These are phyloP conservation scores for Pristiophorus japonicus DNA, from an alignment of 2,113 vertebrate species.

Conservation along the genomic window DNA sequence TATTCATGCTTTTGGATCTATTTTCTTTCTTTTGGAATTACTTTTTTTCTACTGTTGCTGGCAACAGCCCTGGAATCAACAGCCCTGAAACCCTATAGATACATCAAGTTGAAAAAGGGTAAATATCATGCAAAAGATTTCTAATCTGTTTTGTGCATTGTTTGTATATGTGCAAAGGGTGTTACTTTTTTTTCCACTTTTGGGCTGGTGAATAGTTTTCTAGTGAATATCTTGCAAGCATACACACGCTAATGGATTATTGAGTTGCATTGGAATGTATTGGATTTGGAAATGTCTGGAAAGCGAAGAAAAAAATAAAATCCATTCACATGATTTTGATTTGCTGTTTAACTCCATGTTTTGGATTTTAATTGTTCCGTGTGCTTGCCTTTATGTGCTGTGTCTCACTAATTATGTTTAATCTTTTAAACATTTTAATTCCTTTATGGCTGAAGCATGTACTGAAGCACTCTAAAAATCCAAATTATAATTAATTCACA, in stretches of 20 bases:
- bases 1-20: constrained; percentile 34
- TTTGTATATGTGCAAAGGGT: constrained; percentile 17
- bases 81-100: no score
- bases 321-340: constrained; percentile 35
- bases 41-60: constrained; percentile 28
- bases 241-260: constrained; percentile 18
- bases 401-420: background rate
- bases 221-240: background rate
- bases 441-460: background rate
- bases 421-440: background rate
- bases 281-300: constrained; percentile 19
- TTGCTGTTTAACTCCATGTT: constrained; percentile 23
- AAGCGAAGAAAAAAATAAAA: constrained; percentile 35
- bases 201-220: constrained; percentile 19
- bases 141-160: background rate
- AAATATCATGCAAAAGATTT: constrained; percentile 25
- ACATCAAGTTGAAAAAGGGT: background rate
- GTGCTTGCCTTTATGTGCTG: background rate
- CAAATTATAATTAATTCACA: background rate
- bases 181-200: constrained; percentile 30
- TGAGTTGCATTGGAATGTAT: constrained; percentile 27
- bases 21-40: constrained; percentile 28
- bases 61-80: constrained; percentile 33
- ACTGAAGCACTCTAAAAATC: background rate
- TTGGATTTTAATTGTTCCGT: background rate